Evolutionary conservation across 2,113 vertebrate genomes (phyloP), one percentile per base, ranked within the genome.

Genomic region (Ailuropoda melanoleuca): DNA sequence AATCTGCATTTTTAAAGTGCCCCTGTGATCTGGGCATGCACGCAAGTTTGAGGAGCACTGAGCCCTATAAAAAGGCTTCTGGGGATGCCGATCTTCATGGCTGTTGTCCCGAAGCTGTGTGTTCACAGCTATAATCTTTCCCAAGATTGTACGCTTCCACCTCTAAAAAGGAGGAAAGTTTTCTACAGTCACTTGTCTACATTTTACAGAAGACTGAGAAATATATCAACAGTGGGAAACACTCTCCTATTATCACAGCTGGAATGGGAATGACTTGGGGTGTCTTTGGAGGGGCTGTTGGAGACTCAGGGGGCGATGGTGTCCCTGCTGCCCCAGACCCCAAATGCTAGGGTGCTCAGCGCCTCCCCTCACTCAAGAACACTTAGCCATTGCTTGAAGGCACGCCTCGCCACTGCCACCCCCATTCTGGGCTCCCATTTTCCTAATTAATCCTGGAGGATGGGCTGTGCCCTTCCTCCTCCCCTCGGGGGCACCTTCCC

Each of bases 381-480:
- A 1, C 23, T 19, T 66, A 55, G 48, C 26, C 29, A 3, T 8
- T 26, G 53, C 55, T 46, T 6, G 14, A 37, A 88, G 66, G 64
- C 46, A 1, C 0, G 0, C 48, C 93, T 43, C 43, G 7, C 37
- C 75, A 95, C 96, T 19, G 3, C 68, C 23, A 87, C 94, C 95
- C 90, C 93, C 95, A 88, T 88, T 23, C 91, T 48, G 93, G 95
- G 90, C 8, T 93, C 90, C 92, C 84, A 83, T 93, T 95, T 98
- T 90, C 96, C 98, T 99, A 99, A 99, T 99, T 99, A 99, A 99
- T 97, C 97, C 98, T 88, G 1, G 95, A 98, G 98, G 98, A 97
- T 1, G 93, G 92, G 98, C 97, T 60, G 53, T 97, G 96, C 98
- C 98, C 97, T 98, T 96, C 96, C 85, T 97, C 88, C 89, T 66